phyloP scores from a whole-genome alignment of 2,888 invertebrate species.

The Drosophila barbarae region DNA sequence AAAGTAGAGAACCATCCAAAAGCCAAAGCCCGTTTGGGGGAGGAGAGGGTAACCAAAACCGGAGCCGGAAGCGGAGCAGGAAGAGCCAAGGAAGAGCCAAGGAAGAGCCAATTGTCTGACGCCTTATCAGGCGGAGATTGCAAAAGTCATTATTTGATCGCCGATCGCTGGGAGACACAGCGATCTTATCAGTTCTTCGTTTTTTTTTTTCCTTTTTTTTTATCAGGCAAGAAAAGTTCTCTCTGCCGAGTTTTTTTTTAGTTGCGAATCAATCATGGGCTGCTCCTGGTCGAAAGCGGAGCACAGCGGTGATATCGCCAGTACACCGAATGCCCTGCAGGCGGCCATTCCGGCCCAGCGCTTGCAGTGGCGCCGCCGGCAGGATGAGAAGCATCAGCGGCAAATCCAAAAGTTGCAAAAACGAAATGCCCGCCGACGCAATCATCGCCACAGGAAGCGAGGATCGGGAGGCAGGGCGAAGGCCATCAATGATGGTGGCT shows the following conservation, averaged over 20 bases:
- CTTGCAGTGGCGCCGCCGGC: slow-evolving; percentile 51
- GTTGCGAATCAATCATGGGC: slow-evolving; percentile 67
- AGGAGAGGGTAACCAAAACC: too few relatives aligned
- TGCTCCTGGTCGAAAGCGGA: slow-evolving; percentile 72
- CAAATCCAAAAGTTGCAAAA: slow-evolving; percentile 72
- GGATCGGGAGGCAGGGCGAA: not conserved
- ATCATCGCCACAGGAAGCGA: slow-evolving; percentile 40
- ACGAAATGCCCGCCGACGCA: slow-evolving; percentile 72
- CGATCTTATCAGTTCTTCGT: slow-evolving; percentile 2
- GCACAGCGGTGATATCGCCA: slow-evolving; percentile 20
- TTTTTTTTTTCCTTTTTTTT: not conserved
- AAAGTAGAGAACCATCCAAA: not conserved
- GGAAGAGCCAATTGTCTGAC: not conserved
- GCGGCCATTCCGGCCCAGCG: slow-evolving; percentile 48
- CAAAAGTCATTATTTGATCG: slow-evolving; percentile 27
- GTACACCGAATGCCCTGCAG: slow-evolving; percentile 72
- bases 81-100: slow-evolving; percentile 6
- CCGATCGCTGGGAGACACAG: slow-evolving; percentile 2
- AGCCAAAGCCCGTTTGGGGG: not conserved
- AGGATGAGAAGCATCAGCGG: slow-evolving; percentile 70
- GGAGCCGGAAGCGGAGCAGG: slow-evolving; percentile 25
- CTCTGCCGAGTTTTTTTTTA: too few relatives aligned
- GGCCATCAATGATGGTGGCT: not conserved
- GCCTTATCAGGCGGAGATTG: slow-evolving; percentile 18
- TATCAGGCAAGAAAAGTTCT: not conserved